phyloP scores from a whole-genome alignment of 2,797 vertebrate species.

The Thalassophryne amazonica region DNA sequence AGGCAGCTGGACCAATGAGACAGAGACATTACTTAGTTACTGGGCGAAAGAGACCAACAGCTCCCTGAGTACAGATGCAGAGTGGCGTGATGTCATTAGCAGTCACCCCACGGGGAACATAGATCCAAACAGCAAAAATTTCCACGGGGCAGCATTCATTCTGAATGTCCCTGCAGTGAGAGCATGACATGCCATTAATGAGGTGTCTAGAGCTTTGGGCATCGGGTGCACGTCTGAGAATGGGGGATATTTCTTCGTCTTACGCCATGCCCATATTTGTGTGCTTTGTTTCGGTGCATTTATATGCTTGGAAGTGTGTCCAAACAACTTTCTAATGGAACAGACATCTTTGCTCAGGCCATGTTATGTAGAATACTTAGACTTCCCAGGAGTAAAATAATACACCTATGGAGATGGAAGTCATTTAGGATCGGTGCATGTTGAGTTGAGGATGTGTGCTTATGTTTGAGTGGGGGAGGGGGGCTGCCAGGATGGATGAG shows the following conservation, averaged over 20 bases:
- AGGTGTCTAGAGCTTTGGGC: conserved; percentile 59
- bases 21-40: conserved; percentile 47
- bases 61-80: conserved; percentile 40
- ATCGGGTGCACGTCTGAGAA: conserved; percentile 16
- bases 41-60: conserved; percentile 30
- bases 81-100: conserved; percentile 58
- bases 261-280: not conserved
- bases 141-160: conserved; percentile 51
- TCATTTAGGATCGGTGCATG: conserved; percentile 49
- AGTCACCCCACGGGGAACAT: conserved; percentile 41
- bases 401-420: conserved; percentile 53
- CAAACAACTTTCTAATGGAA: conserved; percentile 55
- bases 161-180: conserved; percentile 49
- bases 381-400: conserved; percentile 62
- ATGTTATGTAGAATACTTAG: conserved; percentile 28
- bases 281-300: conserved; percentile 15
- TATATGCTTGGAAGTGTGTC: conserved; percentile 26
- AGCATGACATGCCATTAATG: conserved; percentile 60
- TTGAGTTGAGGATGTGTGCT: conserved; percentile 18
- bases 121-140: conserved; percentile 41
- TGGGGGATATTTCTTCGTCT: conserved; percentile 36
- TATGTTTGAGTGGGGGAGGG: not conserved
- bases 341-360: conserved; percentile 38
- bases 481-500: conserved; percentile 58
- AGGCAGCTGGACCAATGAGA: conserved; percentile 40